These are phyloP conservation scores for Muntiacus reevesi DNA, from an alignment of 2,113 vertebrate species.

Conservation along the genomic window DNA sequence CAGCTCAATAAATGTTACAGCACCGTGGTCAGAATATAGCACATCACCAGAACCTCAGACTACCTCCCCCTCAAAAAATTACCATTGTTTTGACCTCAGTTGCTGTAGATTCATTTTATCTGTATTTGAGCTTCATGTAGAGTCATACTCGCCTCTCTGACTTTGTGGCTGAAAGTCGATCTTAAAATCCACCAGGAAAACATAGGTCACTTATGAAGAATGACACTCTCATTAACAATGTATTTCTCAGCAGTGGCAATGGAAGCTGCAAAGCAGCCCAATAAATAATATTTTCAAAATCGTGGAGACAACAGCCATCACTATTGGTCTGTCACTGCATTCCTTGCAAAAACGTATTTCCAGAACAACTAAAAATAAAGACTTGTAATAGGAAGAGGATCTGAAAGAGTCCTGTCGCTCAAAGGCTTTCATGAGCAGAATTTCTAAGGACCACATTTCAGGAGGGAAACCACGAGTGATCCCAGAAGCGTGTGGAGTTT, in stretches of 20 bases:
- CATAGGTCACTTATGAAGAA: not conserved
- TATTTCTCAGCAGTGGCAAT: not conserved
- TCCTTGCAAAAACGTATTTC: not conserved
- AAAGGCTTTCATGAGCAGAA: not conserved
- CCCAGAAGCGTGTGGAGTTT: not conserved
- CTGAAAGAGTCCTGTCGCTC: not conserved
- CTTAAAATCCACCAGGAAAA: not conserved
- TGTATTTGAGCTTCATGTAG: not conserved
- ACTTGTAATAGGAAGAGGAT: not conserved
- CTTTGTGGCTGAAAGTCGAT: not conserved
- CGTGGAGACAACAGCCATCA: no score
- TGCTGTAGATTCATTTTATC: not conserved
- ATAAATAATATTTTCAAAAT: not conserved
- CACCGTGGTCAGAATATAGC: not conserved
- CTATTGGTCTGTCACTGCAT: fast-evolving
- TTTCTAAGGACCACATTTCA: not conserved
- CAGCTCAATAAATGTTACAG: not conserved
- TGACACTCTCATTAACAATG: not conserved
- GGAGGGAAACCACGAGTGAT: not conserved
- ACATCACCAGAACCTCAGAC: not conserved
- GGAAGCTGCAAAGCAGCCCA: not conserved
- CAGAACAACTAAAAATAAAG: not conserved
- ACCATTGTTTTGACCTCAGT: fast-evolving
- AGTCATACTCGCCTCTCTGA: not conserved
- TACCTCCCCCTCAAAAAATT: not conserved